Percentiles rank a stretch among this genome's conserved stretches.
Evolutionary conservation across 1,140 invertebrate genomes (phyloP).

Genomic region (Temnothorax longispinosus): DNA sequence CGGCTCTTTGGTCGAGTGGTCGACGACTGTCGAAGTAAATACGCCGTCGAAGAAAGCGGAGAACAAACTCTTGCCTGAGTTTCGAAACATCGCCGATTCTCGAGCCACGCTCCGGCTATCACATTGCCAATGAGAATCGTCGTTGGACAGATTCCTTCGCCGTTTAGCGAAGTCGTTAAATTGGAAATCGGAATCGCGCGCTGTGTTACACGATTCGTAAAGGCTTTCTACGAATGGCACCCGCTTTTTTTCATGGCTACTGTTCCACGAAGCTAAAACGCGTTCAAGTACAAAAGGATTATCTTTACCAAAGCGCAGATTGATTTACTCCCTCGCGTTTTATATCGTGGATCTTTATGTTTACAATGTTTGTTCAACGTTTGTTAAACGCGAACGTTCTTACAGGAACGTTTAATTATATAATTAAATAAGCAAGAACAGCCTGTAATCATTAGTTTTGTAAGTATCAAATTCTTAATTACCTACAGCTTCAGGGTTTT

Average conservation of each 20-base stretch:
- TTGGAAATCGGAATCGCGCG: constrained; percentile 67
- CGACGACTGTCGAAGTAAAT: constrained; percentile 17
- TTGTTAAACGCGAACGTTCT: background rate
- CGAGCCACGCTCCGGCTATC: constrained; percentile 70
- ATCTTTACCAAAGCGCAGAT: constrained; percentile 28
- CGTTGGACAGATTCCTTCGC: constrained; percentile 76
- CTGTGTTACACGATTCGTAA: constrained; percentile 33
- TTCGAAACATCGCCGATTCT: constrained; percentile 75
- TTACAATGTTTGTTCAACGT: background rate
- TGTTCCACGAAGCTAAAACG: background rate
- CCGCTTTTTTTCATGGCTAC: constrained; percentile 22
- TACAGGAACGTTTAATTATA: constrained; percentile 4
- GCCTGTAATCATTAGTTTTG: background rate
- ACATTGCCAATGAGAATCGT: constrained; percentile 76
- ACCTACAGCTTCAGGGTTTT: background rate
- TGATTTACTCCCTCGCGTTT: background rate
- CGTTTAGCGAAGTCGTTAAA: constrained; percentile 76
- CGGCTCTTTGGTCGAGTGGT: constrained; percentile 33
- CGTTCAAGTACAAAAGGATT: constrained; percentile 17
- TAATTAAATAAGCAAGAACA: background rate
- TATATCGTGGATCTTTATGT: background rate
- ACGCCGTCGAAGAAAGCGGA: constrained; percentile 24
- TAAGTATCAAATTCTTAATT: constrained; percentile 28
- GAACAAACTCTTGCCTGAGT: constrained; percentile 39
- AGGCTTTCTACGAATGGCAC: background rate